A percentile compares a stretch with the other conserved stretches of the same genome.
phyloP scores from a whole-genome alignment of 1,140 invertebrate genomes.

The Drepana arcuata region DNA sequence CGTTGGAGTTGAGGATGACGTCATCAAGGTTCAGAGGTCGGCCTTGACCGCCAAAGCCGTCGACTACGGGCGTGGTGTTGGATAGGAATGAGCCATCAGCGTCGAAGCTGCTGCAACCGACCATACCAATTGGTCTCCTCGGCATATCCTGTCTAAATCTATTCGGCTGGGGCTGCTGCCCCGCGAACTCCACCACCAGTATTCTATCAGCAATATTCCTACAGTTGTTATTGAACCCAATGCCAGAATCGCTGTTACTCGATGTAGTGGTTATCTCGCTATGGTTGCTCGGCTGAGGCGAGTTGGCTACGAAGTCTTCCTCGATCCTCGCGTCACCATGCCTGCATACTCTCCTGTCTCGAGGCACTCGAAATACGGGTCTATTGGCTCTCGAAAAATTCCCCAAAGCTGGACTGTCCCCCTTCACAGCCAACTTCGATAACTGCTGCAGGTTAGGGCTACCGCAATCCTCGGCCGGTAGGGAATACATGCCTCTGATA shows the following conservation, averaged over 20 bases:
- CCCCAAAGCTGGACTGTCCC: constrained; percentile 44
- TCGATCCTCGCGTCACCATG: constrained; percentile 42
- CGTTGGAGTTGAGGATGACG: constrained; percentile 44
- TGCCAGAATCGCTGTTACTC: constrained; percentile 95
- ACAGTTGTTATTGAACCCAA: constrained; percentile 91
- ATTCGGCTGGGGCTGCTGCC: constrained; percentile 50
- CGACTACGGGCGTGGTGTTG: constrained; percentile 66
- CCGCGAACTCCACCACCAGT: constrained; percentile 83
- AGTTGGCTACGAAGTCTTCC: constrained; percentile 75
- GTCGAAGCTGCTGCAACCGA: constrained; percentile 59
- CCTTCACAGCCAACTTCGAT: constrained; percentile 55
- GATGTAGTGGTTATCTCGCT: constrained; percentile 88
- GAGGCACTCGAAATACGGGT: constrained; percentile 35
- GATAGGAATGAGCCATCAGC: constrained; percentile 59
- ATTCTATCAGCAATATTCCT: constrained; percentile 86
- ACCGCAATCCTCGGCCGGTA: constrained; percentile 59
- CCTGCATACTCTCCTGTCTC: constrained; percentile 39
- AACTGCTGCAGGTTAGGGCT: constrained; percentile 56
- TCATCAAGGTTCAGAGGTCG: constrained; percentile 59
- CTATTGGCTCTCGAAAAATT: constrained; percentile 51
- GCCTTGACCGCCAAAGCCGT: constrained; percentile 64
- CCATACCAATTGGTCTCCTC: constrained; percentile 50
- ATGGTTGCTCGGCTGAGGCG: constrained; percentile 86
- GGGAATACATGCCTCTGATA: constrained; percentile 77
- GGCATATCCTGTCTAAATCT: constrained; percentile 50